Percentiles rank a stretch among this genome's conserved stretches.
Conservation (phyloP, 2,113 vertebrate genomes). For the Scomber colias region DNA sequence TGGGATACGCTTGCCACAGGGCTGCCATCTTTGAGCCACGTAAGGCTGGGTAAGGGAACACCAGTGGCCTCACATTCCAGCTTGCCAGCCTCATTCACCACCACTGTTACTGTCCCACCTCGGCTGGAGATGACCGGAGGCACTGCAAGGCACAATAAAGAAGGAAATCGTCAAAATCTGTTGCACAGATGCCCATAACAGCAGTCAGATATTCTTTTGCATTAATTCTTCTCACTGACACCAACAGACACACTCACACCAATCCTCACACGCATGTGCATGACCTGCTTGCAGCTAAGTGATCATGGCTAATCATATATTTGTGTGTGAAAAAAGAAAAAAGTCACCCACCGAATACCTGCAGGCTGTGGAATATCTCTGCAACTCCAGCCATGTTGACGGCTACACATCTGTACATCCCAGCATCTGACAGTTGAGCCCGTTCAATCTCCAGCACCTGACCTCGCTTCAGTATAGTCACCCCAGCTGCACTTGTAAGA, state of each 20-base stretch:
- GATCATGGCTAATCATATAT: neutral
- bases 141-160: constrained; percentile 76
- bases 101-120: constrained; percentile 86
- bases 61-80: constrained; percentile 95
- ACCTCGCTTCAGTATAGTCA: constrained; percentile 85
- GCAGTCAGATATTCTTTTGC: neutral
- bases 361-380: constrained; percentile 89
- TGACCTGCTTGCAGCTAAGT: too few species aligned
- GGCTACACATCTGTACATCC: constrained; percentile 92
- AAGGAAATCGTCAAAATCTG: neutral
- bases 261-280: too few species aligned
- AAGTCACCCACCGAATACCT: constrained; percentile 90
- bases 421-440: constrained; percentile 89
- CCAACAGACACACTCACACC: neutral
- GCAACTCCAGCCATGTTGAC: constrained; percentile 89
- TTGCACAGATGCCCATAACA: neutral
- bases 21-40: constrained; percentile 96
- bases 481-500: constrained; percentile 78
- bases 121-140: constrained; percentile 91
- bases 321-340: neutral
- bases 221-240: neutral
- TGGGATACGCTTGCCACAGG: constrained; percentile 91
- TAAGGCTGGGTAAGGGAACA: constrained; percentile 92
- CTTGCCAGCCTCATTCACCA: constrained; percentile 90
- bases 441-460: constrained; percentile 88